Percentiles rank a stretch among this genome's conserved stretches.
Evolutionary conservation across 2,888 invertebrate species (phyloP).

Genomic region (Lithophane leautieri): DNA sequence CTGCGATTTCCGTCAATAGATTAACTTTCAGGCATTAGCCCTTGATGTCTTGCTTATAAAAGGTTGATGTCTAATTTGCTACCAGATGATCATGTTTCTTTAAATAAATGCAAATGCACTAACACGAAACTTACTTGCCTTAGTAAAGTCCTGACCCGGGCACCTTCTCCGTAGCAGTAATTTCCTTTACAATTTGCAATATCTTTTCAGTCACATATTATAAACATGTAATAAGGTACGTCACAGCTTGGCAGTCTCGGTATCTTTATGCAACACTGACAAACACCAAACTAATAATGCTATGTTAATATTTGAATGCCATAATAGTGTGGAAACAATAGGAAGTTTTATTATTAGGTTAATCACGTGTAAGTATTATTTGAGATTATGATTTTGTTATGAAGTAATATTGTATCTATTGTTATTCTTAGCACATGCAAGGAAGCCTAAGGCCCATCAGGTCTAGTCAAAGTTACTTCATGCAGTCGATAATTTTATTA

Average conservation of each 20-base stretch:
- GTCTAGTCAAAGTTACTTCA: neutral
- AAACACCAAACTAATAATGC: slow-evolving; percentile 20
- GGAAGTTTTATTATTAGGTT: slow-evolving; percentile 49
- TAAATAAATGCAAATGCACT: neutral
- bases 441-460: neutral
- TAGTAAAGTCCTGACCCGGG: neutral
- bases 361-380: slow-evolving; percentile 36
- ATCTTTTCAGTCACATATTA: slow-evolving; percentile 41
- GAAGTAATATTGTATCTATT: neutral
- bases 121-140: slow-evolving; percentile 39
- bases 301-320: slow-evolving; percentile 49
- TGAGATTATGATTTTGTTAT: slow-evolving; percentile 1
- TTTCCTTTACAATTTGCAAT: neutral
- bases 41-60: neutral
- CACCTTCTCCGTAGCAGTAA: neutral
- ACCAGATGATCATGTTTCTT: neutral
- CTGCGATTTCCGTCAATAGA: no score
- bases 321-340: slow-evolving; percentile 49
- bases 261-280: slow-evolving; percentile 45
- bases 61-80: no score
- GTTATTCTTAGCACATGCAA: neutral
- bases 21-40: neutral
- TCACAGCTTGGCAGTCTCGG: slow-evolving; percentile 48
- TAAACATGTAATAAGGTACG: slow-evolving; percentile 7
- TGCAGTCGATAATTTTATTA: no score